These are phyloP conservation scores for Drosophila melanosoma DNA, from an alignment of 2,888 invertebrate genomes.

Conservation along the genomic window DNA sequence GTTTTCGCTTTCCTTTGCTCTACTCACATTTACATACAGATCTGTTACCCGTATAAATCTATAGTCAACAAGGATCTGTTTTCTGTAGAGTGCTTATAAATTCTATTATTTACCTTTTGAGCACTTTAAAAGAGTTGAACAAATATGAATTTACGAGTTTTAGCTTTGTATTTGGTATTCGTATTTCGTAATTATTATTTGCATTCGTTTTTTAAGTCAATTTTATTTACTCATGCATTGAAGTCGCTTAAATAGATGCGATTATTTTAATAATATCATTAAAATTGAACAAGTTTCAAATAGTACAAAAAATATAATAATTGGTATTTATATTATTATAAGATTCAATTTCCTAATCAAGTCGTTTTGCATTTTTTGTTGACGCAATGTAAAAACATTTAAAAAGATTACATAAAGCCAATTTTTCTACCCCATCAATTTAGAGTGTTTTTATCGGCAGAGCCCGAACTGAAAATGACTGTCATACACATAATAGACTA, in stretches of 20 bases:
- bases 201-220: conserved; percentile 9
- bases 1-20: conserved; percentile 60
- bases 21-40: conserved; percentile 61
- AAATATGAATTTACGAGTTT: neutral
- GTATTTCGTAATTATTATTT: conserved; percentile 24
- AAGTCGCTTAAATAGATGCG: neutral
- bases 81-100: conserved; percentile 35
- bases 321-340: neutral
- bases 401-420: neutral
- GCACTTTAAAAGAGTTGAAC: conserved; percentile 2
- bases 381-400: neutral
- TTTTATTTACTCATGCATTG: conserved; percentile 1
- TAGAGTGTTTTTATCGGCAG: neutral
- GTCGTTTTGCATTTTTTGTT: neutral
- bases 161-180: conserved; percentile 1
- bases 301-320: too few species aligned
- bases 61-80: conserved; percentile 9
- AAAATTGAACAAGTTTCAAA: neutral
- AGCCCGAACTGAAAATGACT: neutral
- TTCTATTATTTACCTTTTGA: conserved; percentile 14
- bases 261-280: neutral
- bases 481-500: neutral
- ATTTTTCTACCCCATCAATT: neutral
- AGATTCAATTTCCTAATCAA: neutral
- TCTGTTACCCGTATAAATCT: conserved; percentile 18